phyloP scores from a whole-genome alignment of 2,888 invertebrate genomes.

The Tachina fera region DNA sequence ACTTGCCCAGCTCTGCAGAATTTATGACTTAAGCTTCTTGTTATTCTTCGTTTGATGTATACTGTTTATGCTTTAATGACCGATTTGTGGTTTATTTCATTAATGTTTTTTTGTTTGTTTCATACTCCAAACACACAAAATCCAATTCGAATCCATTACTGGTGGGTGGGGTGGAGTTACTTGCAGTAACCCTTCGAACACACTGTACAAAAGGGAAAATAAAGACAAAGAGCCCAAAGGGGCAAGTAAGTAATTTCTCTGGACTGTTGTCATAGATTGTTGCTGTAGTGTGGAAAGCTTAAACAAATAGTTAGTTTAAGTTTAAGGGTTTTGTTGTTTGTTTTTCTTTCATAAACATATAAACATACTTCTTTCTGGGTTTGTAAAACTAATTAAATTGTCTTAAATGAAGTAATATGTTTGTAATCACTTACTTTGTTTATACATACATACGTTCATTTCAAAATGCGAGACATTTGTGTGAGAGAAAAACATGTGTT shows the following conservation, averaged over 20 bases:
- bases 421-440: conserved; percentile 62
- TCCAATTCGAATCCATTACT: neutral
- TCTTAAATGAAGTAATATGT: conserved; percentile 61
- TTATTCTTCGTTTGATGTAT: conserved; percentile 6
- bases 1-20: too few species aligned
- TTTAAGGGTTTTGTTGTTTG: neutral
- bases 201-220: neutral
- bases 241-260: neutral
- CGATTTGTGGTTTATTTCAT: conserved; percentile 70
- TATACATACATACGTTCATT: conserved; percentile 27
- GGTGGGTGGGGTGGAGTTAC: neutral
- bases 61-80: conserved; percentile 64
- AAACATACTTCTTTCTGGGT: neutral
- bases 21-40: neutral
- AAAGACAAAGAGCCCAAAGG: neutral
- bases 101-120: conserved; percentile 51
- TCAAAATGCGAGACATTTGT: neutral
- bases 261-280: conserved; percentile 20
- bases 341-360: neutral
- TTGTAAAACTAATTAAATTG: conserved; percentile 65
- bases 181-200: conserved; percentile 18
- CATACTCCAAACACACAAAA: conserved; percentile 31
- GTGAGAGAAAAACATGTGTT: neutral
- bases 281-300: neutral
- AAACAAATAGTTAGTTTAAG: neutral